phyloP scores from a whole-genome alignment of 2,888 invertebrate genomes.

The Pseudanteris insignis region DNA sequence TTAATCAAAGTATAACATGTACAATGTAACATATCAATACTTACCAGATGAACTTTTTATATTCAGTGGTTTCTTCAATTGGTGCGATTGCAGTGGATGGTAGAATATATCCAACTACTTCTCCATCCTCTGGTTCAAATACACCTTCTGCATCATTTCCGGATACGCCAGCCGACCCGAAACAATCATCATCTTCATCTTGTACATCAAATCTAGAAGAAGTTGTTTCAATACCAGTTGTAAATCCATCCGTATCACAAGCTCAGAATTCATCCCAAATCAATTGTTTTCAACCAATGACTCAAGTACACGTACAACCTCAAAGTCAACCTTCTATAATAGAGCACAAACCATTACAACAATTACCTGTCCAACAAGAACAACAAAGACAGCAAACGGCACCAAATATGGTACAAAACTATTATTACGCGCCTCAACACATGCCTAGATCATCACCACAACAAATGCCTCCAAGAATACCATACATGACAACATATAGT shows the following conservation, averaged over 20 bases:
- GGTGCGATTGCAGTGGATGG: constrained; percentile 87
- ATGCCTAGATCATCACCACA: constrained; percentile 61
- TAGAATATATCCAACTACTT: constrained; percentile 74
- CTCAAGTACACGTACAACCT: constrained; percentile 61
- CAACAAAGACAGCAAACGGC: constrained; percentile 50
- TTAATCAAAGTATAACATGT: too few species aligned
- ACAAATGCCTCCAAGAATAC: constrained; percentile 51
- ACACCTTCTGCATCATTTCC: constrained; percentile 51
- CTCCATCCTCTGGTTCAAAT: constrained; percentile 53
- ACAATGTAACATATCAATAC: too few species aligned
- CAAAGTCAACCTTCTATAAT: constrained; percentile 61
- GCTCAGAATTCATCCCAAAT: constrained; percentile 38
- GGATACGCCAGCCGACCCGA: constrained; percentile 64
- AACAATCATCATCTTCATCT: constrained; percentile 50
- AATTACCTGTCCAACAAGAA: constrained; percentile 49
- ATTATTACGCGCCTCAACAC: constrained; percentile 59
- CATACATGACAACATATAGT: constrained; percentile 59
- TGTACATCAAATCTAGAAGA: constrained; percentile 43
- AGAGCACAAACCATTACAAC: constrained; percentile 58
- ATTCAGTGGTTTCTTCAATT: constrained; percentile 77
- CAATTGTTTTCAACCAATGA: constrained; percentile 57
- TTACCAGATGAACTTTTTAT: too few species aligned
- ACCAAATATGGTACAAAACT: constrained; percentile 33
- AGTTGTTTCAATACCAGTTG: constrained; percentile 58
- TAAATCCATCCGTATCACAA: constrained; percentile 6